These are phyloP conservation scores for Meandrusa payeni DNA, from an alignment of 2,888 invertebrate species.

Conservation along the genomic window DNA sequence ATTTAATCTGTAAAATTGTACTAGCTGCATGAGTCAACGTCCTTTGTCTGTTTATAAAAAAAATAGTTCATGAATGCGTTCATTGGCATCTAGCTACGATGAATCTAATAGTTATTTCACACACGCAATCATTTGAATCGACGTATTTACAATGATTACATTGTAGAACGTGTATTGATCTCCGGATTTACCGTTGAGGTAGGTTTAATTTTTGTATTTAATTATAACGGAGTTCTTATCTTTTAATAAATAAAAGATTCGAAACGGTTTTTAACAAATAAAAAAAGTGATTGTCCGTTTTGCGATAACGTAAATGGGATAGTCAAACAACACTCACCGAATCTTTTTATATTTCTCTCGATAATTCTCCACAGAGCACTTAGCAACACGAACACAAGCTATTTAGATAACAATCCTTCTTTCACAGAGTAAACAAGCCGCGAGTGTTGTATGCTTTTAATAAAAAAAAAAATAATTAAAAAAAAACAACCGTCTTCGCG, in stretches of 20 bases:
- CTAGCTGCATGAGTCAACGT: constrained; percentile 3
- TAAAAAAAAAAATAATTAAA: constrained; percentile 8
- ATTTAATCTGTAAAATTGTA: not conserved
- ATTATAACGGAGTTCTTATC: no score
- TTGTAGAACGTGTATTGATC: constrained; percentile 1
- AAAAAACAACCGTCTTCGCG: constrained; percentile 29
- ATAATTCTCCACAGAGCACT: constrained; percentile 11
- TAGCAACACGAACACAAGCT: constrained; percentile 8
- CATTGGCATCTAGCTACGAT: not conserved
- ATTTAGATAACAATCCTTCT: constrained; percentile 2
- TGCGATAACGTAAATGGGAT: no score
- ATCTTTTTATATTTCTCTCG: no score
- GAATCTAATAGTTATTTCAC: not conserved
- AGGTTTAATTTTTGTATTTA: constrained; percentile 7
- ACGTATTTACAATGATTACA: constrained; percentile 5
- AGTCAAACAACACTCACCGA: no score
- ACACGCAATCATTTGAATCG: constrained; percentile 5
- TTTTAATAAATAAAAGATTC: no score
- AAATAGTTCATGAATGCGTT: constrained; percentile 9
- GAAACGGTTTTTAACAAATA: no score
- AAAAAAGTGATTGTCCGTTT: no score
- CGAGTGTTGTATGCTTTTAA: constrained; percentile 10
- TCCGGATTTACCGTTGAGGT: constrained; percentile 9
- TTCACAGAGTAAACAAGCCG: constrained; percentile 8
- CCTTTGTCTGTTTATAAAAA: not conserved